phyloP scores from a whole-genome alignment of 2,797 vertebrate genomes.

The Eremophila alpestris region DNA sequence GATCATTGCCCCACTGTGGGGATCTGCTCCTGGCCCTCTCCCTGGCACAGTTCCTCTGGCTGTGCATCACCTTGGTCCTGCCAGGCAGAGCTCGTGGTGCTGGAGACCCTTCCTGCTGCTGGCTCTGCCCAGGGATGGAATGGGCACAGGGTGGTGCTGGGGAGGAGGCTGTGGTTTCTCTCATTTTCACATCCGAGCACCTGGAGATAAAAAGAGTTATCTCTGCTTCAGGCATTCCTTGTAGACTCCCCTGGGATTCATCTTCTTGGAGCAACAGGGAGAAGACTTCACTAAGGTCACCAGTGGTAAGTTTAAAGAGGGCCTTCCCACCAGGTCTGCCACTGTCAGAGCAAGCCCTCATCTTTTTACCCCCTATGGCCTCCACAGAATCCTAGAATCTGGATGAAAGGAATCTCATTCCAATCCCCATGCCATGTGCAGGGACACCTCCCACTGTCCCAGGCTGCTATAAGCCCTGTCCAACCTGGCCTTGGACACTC shows the following conservation, averaged over 20 bases:
- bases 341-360: accelerated
- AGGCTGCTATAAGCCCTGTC: neutral
- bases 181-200: conserved; percentile 81
- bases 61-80: neutral
- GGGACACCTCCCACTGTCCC: neutral
- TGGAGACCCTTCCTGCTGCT: neutral
- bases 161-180: conserved; percentile 47
- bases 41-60: neutral
- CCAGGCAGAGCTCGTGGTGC: neutral
- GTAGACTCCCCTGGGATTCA: neutral
- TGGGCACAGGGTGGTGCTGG: conserved; percentile 80
- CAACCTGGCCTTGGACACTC: neutral
- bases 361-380: neutral
- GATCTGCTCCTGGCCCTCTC: neutral
- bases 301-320: neutral
- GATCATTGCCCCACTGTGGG: neutral
- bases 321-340: neutral
- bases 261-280: neutral
- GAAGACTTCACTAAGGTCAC: neutral
- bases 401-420: neutral
- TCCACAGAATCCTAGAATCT: neutral
- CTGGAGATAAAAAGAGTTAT: conserved; percentile 59
- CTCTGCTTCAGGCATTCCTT: neutral
- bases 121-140: neutral
- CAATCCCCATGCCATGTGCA: neutral